Percentiles rank a stretch among this genome's conserved stretches.
Conservation (phyloP, 1,140 invertebrate genomes). For the Pinna nobilis region DNA sequence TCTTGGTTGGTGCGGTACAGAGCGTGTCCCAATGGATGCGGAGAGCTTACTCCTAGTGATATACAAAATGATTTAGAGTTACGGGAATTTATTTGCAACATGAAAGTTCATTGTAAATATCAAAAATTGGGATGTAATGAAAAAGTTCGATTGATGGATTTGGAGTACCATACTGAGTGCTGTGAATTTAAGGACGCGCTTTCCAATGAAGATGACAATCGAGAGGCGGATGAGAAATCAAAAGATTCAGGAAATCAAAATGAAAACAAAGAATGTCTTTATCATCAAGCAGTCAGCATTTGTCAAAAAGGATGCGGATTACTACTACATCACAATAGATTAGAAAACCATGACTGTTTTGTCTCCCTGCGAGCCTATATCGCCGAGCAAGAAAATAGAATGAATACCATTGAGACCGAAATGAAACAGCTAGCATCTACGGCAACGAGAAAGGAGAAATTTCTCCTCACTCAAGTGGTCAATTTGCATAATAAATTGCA, state of each 20-base stretch:
- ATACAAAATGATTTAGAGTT: conserved; percentile 52
- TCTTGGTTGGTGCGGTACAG: conserved; percentile 56
- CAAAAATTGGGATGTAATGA: conserved; percentile 45
- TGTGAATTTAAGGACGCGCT: conserved; percentile 45
- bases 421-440: conserved; percentile 34
- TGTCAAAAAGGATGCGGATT: conserved; percentile 57
- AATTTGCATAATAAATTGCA: conserved; percentile 46
- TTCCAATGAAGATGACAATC: conserved; percentile 28
- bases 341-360: conserved; percentile 50
- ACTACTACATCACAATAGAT: conserved; percentile 37
- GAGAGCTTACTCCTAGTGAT: conserved; percentile 44
- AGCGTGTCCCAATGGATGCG: conserved; percentile 53
- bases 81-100: conserved; percentile 51
- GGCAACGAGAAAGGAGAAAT: conserved; percentile 52
- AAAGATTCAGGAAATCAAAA: conserved; percentile 43
- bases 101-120: conserved; percentile 57
- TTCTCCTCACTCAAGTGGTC: conserved; percentile 45
- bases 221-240: conserved; percentile 19
- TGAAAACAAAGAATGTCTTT: conserved; percentile 43
- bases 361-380: conserved; percentile 46
- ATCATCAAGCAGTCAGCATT: conserved; percentile 46
- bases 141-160: conserved; percentile 44
- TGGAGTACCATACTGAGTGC: conserved; percentile 42
- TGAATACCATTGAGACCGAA: conserved; percentile 46
- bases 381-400: conserved; percentile 44